Evolutionary conservation across 2,888 invertebrate species (phyloP).

Genomic region (Lasioglossum lativentre): DNA sequence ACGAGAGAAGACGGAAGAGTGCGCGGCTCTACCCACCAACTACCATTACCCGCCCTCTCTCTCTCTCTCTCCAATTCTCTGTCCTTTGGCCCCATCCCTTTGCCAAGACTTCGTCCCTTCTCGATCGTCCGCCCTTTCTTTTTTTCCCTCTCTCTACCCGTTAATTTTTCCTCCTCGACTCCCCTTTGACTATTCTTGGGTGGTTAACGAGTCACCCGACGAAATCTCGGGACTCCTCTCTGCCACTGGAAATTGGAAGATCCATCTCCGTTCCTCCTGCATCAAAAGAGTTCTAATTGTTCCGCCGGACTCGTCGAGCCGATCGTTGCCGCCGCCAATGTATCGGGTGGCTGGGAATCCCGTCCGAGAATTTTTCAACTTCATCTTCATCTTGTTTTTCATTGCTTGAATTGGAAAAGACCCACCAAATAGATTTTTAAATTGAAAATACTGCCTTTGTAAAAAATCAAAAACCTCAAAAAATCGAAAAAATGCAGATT

Average conservation of each 20-base stretch:
- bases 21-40: background rate
- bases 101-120: conserved; percentile 1
- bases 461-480: no score
- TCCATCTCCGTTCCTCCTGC: background rate
- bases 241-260: conserved; percentile 26
- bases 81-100: background rate
- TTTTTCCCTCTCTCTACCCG: background rate
- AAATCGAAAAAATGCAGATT: no score
- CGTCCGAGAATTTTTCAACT: background rate
- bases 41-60: background rate
- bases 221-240: background rate
- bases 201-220: conserved; percentile 28
- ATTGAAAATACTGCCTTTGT: no score
- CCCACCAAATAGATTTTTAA: no score
- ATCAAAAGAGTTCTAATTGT: conserved; percentile 37
- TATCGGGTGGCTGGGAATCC: background rate
- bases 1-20: conserved; percentile 54
- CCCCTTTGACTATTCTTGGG: conserved; percentile 23
- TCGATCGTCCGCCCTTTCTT: background rate
- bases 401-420: no score
- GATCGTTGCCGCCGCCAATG: conserved; percentile 8
- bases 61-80: background rate
- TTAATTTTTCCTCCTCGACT: conserved; percentile 14
- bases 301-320: background rate
- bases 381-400: no score